Evolutionary conservation across 2,113 vertebrate genomes (phyloP).

Genomic region (Toxostoma redivivum): DNA sequence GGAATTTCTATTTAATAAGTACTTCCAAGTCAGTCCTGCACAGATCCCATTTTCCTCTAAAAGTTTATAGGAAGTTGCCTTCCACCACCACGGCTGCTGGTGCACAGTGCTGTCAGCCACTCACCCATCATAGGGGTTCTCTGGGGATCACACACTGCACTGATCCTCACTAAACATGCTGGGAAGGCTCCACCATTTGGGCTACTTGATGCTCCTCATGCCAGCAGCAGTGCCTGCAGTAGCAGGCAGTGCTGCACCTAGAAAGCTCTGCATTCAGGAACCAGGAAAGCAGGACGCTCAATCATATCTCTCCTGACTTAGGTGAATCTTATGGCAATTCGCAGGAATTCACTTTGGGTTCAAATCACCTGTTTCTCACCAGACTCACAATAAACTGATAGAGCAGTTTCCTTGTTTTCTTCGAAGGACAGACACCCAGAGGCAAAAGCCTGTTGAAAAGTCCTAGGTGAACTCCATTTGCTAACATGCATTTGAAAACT

Average conservation of each 20-base stretch:
- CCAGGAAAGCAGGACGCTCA: neutral
- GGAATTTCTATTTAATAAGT: neutral
- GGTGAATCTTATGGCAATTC: neutral
- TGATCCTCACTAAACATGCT: neutral
- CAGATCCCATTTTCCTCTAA: neutral
- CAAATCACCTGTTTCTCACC: neutral
- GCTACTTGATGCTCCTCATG: neutral
- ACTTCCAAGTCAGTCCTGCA: neutral
- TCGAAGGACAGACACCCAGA: neutral
- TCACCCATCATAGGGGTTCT: rapidly evolving
- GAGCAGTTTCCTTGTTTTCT: neutral
- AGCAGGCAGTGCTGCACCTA: neutral
- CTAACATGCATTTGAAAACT: conserved; percentile 62
- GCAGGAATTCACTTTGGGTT: neutral
- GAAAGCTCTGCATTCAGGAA: neutral
- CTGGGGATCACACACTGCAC: neutral
- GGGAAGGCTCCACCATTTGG: neutral
- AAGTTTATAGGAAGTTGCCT: neutral
- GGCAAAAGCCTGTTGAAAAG: conserved; percentile 11
- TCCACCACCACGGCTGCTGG: neutral
- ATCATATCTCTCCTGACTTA: neutral
- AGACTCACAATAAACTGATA: neutral
- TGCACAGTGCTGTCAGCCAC: neutral
- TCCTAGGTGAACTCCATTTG: conserved; percentile 12
- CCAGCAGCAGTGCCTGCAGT: neutral